phyloP scores from a whole-genome alignment of 2,797 vertebrate species.

The Intellagama lesueurii region DNA sequence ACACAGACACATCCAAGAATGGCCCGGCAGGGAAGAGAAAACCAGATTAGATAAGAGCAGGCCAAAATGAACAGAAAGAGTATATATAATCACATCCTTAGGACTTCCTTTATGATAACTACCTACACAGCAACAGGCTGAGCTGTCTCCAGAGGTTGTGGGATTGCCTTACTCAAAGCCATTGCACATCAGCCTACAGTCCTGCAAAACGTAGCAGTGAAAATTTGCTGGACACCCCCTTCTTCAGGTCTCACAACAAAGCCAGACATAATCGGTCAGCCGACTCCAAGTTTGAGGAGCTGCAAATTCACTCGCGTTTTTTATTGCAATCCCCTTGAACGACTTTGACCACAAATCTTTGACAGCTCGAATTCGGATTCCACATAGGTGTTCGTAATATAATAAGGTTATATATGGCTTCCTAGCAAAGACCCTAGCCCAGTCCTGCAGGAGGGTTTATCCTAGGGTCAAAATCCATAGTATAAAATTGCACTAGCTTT shows the following conservation, averaged over 20 bases:
- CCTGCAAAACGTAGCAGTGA: background rate
- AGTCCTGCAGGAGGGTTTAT: too few relatives aligned
- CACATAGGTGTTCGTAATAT: too few relatives aligned
- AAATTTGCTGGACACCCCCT: background rate
- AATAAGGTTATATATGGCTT: too few relatives aligned
- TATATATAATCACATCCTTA: background rate
- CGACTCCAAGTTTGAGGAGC: background rate
- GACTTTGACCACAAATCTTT: too few relatives aligned
- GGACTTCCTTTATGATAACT: background rate
- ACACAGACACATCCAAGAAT: background rate
- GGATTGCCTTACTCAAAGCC: background rate
- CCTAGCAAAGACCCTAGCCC: too few relatives aligned
- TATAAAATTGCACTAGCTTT: too few relatives aligned
- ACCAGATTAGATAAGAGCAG: constrained; percentile 33
- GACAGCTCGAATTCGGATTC: too few relatives aligned
- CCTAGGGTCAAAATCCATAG: too few relatives aligned
- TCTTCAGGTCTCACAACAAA: background rate
- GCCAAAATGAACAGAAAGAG: background rate
- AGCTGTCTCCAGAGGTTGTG: background rate
- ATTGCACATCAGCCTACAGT: background rate
- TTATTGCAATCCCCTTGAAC: too few relatives aligned
- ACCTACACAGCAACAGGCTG: background rate
- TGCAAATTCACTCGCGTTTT: too few relatives aligned
- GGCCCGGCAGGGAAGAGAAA: constrained; percentile 23
- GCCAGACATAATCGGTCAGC: background rate